Conservation (phyloP, 30 jellyfish, hydroid and myxozoan genomes). For the Chironex yamaguchii region DNA sequence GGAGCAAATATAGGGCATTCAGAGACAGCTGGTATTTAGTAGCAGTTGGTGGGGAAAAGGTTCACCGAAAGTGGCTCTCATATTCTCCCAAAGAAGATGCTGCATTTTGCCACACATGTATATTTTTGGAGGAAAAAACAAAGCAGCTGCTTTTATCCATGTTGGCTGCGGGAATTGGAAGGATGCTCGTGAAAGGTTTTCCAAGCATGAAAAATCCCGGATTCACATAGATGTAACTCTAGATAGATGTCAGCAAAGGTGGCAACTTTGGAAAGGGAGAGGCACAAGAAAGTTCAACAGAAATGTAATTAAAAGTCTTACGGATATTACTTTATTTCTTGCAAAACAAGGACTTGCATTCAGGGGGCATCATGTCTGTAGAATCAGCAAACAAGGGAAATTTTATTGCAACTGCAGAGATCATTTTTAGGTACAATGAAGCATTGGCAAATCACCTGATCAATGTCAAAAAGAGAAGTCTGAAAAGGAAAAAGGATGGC, state of each 20-base stretch:
- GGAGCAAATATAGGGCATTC: no score
- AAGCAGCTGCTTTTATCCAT: no score
- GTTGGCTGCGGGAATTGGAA: no score
- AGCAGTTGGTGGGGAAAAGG: no score
- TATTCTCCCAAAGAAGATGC: no score
- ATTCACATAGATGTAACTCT: no score
- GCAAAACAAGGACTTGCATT: constrained; percentile 29
- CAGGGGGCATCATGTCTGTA: not conserved
- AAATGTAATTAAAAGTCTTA: not conserved
- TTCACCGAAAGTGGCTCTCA: no score
- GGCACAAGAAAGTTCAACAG: constrained; percentile 28
- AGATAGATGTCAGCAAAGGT: not conserved
- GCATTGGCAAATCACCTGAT: not conserved
- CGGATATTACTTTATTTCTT: not conserved
- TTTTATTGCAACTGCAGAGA: not conserved
- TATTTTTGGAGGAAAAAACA: no score
- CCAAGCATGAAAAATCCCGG: no score
- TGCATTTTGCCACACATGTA: no score
- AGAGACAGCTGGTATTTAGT: no score
- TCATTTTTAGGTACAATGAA: not conserved
- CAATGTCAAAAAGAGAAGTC: not conserved
- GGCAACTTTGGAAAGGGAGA: constrained; percentile 10
- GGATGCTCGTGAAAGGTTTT: no score
- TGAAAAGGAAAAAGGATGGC: not conserved
- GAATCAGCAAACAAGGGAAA: not conserved